phyloP scores from a whole-genome alignment of 1,140 invertebrate genomes.

The Agrilus planipennis region DNA sequence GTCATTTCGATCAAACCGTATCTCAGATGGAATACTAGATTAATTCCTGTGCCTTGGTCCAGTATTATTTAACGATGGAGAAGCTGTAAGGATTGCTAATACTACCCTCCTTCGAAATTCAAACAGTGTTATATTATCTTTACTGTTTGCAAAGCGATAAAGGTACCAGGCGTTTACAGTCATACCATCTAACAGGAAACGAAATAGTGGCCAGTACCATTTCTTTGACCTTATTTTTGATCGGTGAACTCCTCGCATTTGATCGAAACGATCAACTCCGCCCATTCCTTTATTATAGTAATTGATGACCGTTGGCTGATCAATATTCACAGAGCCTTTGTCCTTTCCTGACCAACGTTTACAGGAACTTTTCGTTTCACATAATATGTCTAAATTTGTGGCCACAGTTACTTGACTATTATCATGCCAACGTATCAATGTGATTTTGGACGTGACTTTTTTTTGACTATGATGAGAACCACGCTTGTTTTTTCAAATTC shows the following conservation, averaged over 20 bases:
- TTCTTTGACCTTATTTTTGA: slow-evolving; percentile 10
- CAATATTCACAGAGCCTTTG: slow-evolving; percentile 26
- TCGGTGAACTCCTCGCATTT: slow-evolving; percentile 7
- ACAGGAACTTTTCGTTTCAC: slow-evolving; percentile 20
- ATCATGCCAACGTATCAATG: slow-evolving; percentile 12
- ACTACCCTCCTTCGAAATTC: slow-evolving; percentile 8
- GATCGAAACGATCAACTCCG: slow-evolving; percentile 29
- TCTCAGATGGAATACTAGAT: slow-evolving; percentile 6
- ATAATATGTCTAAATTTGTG: slow-evolving; percentile 8
- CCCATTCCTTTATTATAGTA: slow-evolving; percentile 32
- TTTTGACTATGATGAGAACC: slow-evolving; percentile 2
- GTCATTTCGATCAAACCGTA: slow-evolving; percentile 7
- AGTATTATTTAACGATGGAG: not conserved
- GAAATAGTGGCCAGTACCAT: slow-evolving; percentile 13
- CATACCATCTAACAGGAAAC: slow-evolving; percentile 10
- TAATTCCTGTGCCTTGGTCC: slow-evolving; percentile 4
- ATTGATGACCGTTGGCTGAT: slow-evolving; percentile 28
- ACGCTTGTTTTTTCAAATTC: slow-evolving; percentile 10
- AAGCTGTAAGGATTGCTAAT: slow-evolving; percentile 7
- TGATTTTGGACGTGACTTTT: slow-evolving; percentile 4
- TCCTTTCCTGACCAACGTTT: slow-evolving; percentile 29
- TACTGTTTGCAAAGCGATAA: slow-evolving; percentile 9
- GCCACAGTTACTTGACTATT: slow-evolving; percentile 15
- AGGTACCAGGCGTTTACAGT: slow-evolving; percentile 11
- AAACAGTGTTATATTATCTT: slow-evolving; percentile 8